Evolutionary conservation across 1,140 invertebrate species (phyloP).

Genomic region (Dreissena polymorpha): DNA sequence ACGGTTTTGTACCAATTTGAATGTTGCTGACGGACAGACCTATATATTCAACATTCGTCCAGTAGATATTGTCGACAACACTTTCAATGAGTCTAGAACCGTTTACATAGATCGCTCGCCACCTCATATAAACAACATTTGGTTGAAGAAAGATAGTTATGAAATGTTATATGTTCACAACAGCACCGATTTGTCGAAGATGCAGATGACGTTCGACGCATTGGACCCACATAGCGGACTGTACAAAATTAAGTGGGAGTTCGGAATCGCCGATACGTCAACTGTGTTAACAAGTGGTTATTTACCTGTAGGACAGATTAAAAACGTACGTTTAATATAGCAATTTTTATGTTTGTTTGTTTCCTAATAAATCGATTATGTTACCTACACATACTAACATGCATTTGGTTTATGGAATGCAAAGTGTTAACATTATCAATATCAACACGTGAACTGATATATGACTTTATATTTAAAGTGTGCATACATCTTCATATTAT

Average conservation of each 20-base stretch:
- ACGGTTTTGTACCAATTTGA: conserved; percentile 12
- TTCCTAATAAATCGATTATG: background rate
- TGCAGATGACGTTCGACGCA: conserved; percentile 60
- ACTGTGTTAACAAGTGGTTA: background rate
- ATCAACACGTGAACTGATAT: background rate
- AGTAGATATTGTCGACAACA: no score
- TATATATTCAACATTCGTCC: no score
- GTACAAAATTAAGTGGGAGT: conserved; percentile 41
- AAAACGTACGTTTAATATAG: background rate
- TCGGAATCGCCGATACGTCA: conserved; percentile 31
- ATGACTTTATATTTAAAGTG: background rate
- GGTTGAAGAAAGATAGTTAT: no score
- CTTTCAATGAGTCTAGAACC: no score
- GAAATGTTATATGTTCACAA: no score
- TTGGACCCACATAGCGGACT: conserved; percentile 65
- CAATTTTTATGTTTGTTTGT: no score
- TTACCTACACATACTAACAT: no score
- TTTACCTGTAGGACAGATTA: background rate
- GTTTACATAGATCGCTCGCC: no score
- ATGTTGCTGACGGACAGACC: conserved; percentile 55
- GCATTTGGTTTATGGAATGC: no score
- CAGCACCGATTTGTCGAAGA: conserved; percentile 67
- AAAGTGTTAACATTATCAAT: no score
- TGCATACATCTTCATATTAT: background rate
- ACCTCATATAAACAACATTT: no score